Conservation (phyloP, 2,888 invertebrate species). For the Alentia gelatinosa region DNA sequence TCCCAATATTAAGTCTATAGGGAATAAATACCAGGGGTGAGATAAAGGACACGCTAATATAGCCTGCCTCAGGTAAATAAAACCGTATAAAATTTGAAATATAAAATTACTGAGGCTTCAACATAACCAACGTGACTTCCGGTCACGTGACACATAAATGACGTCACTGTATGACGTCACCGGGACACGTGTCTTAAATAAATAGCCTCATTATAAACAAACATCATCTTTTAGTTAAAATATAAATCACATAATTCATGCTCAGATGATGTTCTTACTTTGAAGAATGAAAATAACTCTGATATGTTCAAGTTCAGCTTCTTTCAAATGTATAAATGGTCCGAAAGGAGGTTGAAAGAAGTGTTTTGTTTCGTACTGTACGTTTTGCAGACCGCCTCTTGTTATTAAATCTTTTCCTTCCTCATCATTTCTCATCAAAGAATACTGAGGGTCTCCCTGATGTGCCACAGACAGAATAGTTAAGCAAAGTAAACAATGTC, state of each 20-base stretch:
- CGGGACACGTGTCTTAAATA: neutral
- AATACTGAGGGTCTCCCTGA: neutral
- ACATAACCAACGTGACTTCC: neutral
- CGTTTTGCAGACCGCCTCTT: neutral
- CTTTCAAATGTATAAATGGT: slow-evolving; percentile 12
- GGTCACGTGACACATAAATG: neutral
- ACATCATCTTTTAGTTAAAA: no score
- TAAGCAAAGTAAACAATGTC: neutral
- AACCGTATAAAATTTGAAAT: no score
- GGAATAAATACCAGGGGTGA: no score
- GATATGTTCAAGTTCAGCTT: neutral
- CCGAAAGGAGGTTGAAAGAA: slow-evolving; percentile 19
- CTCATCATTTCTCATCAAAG: neutral
- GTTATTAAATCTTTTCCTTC: neutral
- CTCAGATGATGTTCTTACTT: neutral
- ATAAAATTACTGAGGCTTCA: no score
- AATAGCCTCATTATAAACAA: neutral
- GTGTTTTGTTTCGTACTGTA: neutral
- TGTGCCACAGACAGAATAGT: neutral
- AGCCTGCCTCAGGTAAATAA: no score
- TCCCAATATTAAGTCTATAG: no score
- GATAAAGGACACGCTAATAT: no score
- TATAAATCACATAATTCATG: neutral
- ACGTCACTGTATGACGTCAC: neutral
- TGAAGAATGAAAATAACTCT: neutral